phyloP scores from a whole-genome alignment of 2,888 invertebrate species.

The Mimumesa dahlbomi region DNA sequence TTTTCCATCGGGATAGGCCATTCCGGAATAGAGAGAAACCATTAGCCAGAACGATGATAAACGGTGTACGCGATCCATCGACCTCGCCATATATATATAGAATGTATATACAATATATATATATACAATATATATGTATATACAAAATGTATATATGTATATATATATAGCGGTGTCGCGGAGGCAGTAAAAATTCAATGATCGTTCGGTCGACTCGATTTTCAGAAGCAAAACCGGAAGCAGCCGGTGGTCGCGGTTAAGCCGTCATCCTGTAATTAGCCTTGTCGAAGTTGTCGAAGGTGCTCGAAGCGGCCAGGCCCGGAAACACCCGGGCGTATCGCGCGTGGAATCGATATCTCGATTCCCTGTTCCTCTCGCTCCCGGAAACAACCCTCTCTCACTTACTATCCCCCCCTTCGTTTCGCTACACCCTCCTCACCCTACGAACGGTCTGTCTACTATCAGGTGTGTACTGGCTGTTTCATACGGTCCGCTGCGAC shows the following conservation, averaged over 20 bases:
- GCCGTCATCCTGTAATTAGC: slow-evolving; percentile 63
- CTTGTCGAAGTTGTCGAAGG: slow-evolving; percentile 65
- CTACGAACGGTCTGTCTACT: not conserved
- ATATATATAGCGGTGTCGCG: slow-evolving; percentile 12
- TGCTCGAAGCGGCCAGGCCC: slow-evolving; percentile 59
- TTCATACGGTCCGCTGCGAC: no score
- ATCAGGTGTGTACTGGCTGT: slow-evolving; percentile 49
- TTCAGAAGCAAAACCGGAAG: slow-evolving; percentile 39
- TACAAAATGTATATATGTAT: no score
- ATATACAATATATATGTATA: no score
- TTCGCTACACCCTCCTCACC: not conserved
- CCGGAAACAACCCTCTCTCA: slow-evolving; percentile 3
- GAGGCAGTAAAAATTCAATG: slow-evolving; percentile 32
- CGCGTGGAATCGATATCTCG: slow-evolving; percentile 66
- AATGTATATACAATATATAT: no score
- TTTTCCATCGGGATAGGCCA: slow-evolving; percentile 36
- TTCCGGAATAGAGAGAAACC: slow-evolving; percentile 28
- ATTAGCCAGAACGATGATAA: slow-evolving; percentile 46
- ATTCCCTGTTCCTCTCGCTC: slow-evolving; percentile 44
- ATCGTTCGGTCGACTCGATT: slow-evolving; percentile 37
- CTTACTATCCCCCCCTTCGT: slow-evolving; percentile 2
- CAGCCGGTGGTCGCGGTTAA: slow-evolving; percentile 50
- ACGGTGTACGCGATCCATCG: slow-evolving; percentile 5
- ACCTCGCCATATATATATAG: no score
- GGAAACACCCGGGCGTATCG: slow-evolving; percentile 65